These are phyloP conservation scores for Eulithis testata DNA, from an alignment of 2,888 invertebrate genomes.

Conservation along the genomic window DNA sequence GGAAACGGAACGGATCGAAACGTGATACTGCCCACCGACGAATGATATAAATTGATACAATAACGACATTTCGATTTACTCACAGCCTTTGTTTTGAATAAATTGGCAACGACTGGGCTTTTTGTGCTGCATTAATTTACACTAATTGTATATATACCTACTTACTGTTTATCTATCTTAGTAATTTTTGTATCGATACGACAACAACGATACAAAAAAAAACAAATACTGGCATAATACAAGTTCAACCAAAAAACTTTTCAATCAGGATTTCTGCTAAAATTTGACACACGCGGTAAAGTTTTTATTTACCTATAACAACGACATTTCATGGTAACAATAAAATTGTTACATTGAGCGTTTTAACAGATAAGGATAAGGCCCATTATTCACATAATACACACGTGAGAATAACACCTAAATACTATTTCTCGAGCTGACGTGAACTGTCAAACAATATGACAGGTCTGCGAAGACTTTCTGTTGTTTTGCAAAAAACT, in stretches of 20 bases:
- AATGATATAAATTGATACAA: slow-evolving; percentile 32
- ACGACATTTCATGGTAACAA: too few species aligned
- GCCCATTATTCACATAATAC: not conserved
- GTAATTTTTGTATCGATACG: not conserved
- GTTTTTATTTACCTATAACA: too few species aligned
- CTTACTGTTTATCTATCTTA: slow-evolving; percentile 28
- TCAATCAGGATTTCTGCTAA: too few species aligned
- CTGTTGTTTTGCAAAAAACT: slow-evolving; percentile 41
- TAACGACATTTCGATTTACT: slow-evolving; percentile 47
- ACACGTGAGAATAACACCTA: slow-evolving; percentile 42
- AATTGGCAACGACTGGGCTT: slow-evolving; percentile 45
- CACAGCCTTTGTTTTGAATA: slow-evolving; percentile 47
- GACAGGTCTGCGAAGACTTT: slow-evolving; percentile 56
- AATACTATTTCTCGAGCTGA: slow-evolving; percentile 52
- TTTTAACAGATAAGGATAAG: not conserved
- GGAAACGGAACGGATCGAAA: slow-evolving; percentile 65
- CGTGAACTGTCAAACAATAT: slow-evolving; percentile 61
- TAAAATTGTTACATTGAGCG: too few species aligned
- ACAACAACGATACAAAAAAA: too few species aligned
- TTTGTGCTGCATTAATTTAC: slow-evolving; percentile 49
- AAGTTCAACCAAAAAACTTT: too few species aligned
- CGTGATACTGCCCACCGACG: slow-evolving; percentile 54
- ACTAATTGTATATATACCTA: slow-evolving; percentile 38
- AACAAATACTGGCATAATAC: too few species aligned
- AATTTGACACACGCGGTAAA: too few species aligned